Percentiles rank a stretch among this genome's conserved stretches.
Conservation (phyloP, 2,113 vertebrate species). For the Anhinga rufa region DNA sequence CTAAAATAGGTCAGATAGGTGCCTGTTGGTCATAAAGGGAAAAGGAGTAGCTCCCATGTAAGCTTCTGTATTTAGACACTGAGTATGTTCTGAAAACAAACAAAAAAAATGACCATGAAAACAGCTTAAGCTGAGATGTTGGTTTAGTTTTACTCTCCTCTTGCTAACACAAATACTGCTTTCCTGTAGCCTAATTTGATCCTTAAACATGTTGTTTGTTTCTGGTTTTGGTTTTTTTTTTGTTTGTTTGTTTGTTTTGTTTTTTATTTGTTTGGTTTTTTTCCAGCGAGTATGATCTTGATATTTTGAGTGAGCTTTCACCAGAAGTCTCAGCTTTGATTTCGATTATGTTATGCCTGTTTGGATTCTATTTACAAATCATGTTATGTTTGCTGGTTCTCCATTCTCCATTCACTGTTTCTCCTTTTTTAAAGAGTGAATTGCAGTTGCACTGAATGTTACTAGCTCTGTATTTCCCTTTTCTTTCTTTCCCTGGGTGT, state of each 20-base stretch:
- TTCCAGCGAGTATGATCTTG: background rate
- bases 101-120: background rate
- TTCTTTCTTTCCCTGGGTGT: background rate
- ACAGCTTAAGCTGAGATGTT: background rate
- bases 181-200: background rate
- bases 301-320: background rate
- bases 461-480: background rate
- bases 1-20: background rate
- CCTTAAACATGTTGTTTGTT: background rate
- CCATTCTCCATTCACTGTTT: background rate
- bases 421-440: background rate
- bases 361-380: background rate
- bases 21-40: background rate
- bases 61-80: background rate
- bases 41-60: background rate
- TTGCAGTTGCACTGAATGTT: background rate
- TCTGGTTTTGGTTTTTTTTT: too few species aligned
- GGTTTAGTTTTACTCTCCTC: background rate
- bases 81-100: background rate
- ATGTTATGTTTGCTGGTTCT: background rate
- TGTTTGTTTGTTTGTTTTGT: too few species aligned
- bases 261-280: too few species aligned
- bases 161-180: background rate
- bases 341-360: background rate
- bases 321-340: background rate